Base-by-base conservation (phyloP, 1,140 invertebrate species). In the Drosophila biarmipes region DNA sequence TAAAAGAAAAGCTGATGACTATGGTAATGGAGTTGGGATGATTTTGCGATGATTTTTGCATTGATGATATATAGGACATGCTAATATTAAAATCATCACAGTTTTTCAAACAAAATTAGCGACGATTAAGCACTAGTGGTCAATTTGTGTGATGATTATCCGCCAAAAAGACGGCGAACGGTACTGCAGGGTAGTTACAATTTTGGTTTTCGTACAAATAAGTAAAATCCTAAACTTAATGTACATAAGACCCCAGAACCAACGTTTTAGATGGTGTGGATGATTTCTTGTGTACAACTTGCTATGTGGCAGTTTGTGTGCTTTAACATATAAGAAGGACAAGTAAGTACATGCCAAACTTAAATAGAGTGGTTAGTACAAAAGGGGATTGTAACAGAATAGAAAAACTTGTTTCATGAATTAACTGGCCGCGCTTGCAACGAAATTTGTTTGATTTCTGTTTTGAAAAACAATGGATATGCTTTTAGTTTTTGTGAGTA, bases 391-490 rank as follows among this genome's bases (percentile, higher is more conserved):
- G 37, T 8, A 38, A 45, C 19, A 38, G 27, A 55, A 31, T n/a
- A 42, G 31, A 67, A 59, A 46, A 54, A 56, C 31, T 67, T 63
- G 52, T 42, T 69, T 63, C 29, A 55, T 52, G 56, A 54, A 56
- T 80, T 51, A 52, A 49, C 37, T 74, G 53, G 53, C 51, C 38
- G 61, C 52, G 42, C 54, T 54, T 80, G 48, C 49, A 45, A 78
- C 66, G 29, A 67, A 66, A 34, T 59, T 76, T 75, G 19, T 54
- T 38, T 15, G 37, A n/a, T 34, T 55, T 38, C 19, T 77, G 82
- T 82, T 87, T 87, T 87, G 51, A 87, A 89, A 89, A 87, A 87
- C 82, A 82, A 89, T 87, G 82, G 82, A 87, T 87, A 87, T 87
- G 82, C 82, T 79, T 74, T 58, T 57, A 45, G 53, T 21, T 61